A percentile compares a stretch with the other conserved stretches of the same genome.
Evolutionary conservation across 2,797 vertebrate genomes (phyloP).

Genomic region (Loris lydekkerianus): DNA sequence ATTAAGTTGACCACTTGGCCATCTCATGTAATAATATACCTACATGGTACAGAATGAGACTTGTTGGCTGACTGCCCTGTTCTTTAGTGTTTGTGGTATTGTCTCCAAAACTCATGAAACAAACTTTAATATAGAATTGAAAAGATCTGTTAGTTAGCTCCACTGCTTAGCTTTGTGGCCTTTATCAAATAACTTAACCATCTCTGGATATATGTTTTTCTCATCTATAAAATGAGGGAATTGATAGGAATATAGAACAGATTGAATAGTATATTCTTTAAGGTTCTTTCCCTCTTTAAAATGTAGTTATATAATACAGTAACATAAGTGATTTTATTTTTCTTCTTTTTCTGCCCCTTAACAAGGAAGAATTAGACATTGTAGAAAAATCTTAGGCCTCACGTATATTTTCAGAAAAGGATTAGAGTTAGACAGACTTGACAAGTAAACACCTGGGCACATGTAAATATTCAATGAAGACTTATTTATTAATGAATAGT

Average conservation of each 20-base stretch:
- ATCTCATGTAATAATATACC: slow-evolving; percentile 26
- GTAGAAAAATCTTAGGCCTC: slow-evolving; percentile 56
- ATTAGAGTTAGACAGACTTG: slow-evolving; percentile 51
- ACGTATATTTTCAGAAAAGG: slow-evolving; percentile 42
- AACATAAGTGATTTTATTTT: neutral
- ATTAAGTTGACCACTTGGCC: neutral
- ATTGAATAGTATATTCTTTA: slow-evolving; percentile 42
- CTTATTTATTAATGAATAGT: neutral
- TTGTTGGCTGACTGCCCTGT: neutral
- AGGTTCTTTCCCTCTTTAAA: slow-evolving; percentile 59
- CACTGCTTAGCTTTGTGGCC: neutral
- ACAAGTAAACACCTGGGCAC: slow-evolving; percentile 51
- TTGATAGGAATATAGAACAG: slow-evolving; percentile 46
- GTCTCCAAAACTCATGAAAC: slow-evolving; percentile 61
- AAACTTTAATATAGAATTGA: slow-evolving; percentile 12
- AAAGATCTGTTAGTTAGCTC: neutral
- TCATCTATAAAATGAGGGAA: slow-evolving; percentile 54
- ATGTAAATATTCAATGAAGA: neutral
- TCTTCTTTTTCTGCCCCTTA: slow-evolving; percentile 23
- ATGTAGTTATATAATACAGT: slow-evolving; percentile 14
- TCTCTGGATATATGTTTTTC: slow-evolving; percentile 24
- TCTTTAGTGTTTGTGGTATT: slow-evolving; percentile 50
- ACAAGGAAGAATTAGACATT: slow-evolving; percentile 51
- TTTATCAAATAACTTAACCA: slow-evolving; percentile 38
- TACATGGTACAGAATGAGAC: neutral